Evolutionary conservation across 2,888 invertebrate genomes (phyloP).

Genomic region (Drosophila melanocephala): DNA sequence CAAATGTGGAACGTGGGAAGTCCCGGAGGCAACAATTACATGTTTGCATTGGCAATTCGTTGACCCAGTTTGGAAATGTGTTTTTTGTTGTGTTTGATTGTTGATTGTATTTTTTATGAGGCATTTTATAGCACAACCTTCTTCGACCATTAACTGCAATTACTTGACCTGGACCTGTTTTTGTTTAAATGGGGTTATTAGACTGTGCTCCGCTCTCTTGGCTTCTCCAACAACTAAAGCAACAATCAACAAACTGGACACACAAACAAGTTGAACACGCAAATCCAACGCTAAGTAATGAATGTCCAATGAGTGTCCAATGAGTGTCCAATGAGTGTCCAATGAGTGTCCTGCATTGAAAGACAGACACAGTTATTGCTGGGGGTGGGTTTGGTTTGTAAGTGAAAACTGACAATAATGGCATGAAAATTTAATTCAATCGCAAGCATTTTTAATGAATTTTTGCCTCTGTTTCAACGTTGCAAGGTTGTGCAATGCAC

Average conservation of each 20-base stretch:
- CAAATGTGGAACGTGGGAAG: conserved; percentile 5
- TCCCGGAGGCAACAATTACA: conserved; percentile 45
- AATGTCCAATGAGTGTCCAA: conserved; percentile 43
- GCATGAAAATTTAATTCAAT: conserved; percentile 48
- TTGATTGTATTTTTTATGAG: conserved; percentile 61
- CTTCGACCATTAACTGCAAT: conserved; percentile 57
- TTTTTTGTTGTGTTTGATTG: conserved; percentile 34
- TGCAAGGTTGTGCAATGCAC: conserved; percentile 31
- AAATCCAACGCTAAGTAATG: conserved; percentile 46
- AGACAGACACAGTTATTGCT: not conserved
- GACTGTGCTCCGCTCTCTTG: conserved; percentile 16
- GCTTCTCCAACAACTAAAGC: not conserved
- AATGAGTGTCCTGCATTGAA: conserved; percentile 9
- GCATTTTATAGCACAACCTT: conserved; percentile 51
- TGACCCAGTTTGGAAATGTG: conserved; percentile 69
- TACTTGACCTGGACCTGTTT: conserved; percentile 48
- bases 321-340: conserved; percentile 37
- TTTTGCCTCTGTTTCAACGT: conserved; percentile 6
- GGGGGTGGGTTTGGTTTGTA: not conserved
- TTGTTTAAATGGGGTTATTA: conserved; percentile 37
- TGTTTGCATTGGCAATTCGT: conserved; percentile 75
- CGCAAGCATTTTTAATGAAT: conserved; percentile 23
- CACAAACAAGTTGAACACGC: conserved; percentile 32
- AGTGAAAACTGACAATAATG: conserved; percentile 2
- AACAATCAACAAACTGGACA: not conserved